Evolutionary conservation across 1,140 invertebrate genomes (phyloP).

Genomic region (Habropoda laboriosa): DNA sequence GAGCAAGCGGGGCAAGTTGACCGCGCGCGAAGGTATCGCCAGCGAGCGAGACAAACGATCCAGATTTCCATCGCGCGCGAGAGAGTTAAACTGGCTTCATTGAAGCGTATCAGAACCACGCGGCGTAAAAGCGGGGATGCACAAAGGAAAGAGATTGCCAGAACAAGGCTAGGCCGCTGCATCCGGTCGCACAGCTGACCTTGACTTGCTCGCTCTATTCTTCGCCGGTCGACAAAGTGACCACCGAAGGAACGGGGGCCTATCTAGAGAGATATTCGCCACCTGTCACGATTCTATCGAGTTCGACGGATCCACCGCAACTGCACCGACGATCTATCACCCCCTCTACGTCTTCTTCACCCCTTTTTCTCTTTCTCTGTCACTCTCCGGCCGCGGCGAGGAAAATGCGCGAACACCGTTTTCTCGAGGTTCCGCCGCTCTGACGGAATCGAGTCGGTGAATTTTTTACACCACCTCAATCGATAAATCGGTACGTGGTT

Average conservation of each 20-base stretch:
- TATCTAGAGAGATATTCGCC: constrained; percentile 46
- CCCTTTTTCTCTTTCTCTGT: not conserved
- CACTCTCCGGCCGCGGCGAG: not conserved
- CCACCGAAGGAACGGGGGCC: constrained; percentile 27
- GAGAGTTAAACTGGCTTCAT: constrained; percentile 34
- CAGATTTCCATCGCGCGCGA: constrained; percentile 1
- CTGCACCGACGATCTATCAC: constrained; percentile 14
- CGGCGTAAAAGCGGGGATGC: constrained; percentile 27
- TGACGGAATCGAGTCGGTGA: not conserved
- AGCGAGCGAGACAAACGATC: not conserved
- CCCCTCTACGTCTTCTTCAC: not conserved
- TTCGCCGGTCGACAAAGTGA: constrained; percentile 31
- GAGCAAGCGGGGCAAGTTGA: not conserved
- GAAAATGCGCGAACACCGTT: not conserved
- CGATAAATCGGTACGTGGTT: constrained; percentile 19
- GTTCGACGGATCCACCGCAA: constrained; percentile 33
- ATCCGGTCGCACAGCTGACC: constrained; percentile 49
- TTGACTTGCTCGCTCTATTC: constrained; percentile 48
- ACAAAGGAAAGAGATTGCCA: constrained; percentile 37
- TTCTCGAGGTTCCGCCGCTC: constrained; percentile 3
- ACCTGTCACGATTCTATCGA: constrained; percentile 47
- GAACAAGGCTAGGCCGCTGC: constrained; percentile 52
- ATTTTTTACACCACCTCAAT: constrained; percentile 7
- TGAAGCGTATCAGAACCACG: constrained; percentile 46
- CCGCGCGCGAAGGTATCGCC: not conserved